Evolutionary conservation across 2,888 invertebrate species (phyloP).

Genomic region (Caradrina kadenii): DNA sequence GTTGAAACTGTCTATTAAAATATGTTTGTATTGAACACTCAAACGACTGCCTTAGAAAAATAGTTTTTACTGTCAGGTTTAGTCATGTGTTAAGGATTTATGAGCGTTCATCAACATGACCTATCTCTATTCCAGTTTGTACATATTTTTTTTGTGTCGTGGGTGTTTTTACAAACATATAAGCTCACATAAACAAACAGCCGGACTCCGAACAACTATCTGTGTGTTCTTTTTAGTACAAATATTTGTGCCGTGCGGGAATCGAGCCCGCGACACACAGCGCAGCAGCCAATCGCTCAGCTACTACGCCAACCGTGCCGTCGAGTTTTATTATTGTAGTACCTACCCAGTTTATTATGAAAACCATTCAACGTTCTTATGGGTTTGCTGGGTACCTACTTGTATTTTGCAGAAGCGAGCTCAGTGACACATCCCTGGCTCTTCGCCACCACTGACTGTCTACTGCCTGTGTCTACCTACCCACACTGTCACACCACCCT

Average conservation of each 20-base stretch:
- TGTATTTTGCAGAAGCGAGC: conserved; percentile 29
- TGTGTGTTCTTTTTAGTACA: no score
- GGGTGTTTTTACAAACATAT: no score
- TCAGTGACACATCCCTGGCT: conserved; percentile 45
- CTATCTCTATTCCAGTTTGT: background rate
- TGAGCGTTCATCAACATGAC: conserved; percentile 2
- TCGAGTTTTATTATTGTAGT: background rate
- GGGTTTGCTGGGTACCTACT: conserved; percentile 13
- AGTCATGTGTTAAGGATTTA: conserved; percentile 8
- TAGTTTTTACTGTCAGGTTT: conserved; percentile 16
- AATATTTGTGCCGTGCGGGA: no score
- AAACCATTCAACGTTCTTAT: conserved; percentile 9
- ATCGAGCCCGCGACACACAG: no score
- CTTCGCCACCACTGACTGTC: conserved; percentile 41
- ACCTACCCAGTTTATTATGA: conserved; percentile 25
- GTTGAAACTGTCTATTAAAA: conserved; percentile 55
- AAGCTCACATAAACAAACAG: no score
- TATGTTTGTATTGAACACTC: conserved; percentile 31
- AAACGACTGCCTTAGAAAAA: conserved; percentile 8
- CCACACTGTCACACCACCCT: conserved; percentile 30
- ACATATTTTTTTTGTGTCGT: background rate
- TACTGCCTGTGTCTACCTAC: conserved; percentile 21
- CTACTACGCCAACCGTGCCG: no score
- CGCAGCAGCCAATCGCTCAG: no score
- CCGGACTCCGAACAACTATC: no score